Evolutionary conservation across 2,113 vertebrate genomes (phyloP).

Genomic region (Phrynosoma blainvillii): DNA sequence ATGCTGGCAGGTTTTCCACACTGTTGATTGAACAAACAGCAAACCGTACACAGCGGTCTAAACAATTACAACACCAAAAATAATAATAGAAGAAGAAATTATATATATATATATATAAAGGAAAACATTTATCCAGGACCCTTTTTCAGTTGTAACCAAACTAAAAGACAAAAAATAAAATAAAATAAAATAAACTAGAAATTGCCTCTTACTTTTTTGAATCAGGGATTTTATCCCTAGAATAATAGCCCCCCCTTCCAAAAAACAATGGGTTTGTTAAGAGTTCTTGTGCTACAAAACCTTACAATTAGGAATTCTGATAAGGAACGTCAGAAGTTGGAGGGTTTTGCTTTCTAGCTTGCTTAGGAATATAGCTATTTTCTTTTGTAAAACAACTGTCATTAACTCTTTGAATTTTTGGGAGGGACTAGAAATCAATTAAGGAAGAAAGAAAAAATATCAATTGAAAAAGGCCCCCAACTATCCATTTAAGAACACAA

Average conservation of each 20-base stretch:
- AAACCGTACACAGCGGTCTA: constrained; percentile 88
- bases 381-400: constrained; percentile 8
- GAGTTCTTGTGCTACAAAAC: constrained; percentile 68
- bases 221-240: constrained; percentile 67
- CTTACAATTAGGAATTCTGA: constrained; percentile 75
- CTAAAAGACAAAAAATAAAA: constrained; percentile 74
- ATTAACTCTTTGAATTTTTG: constrained; percentile 64
- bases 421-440: constrained; percentile 76
- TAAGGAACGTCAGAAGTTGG: constrained; percentile 72
- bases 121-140: constrained; percentile 84
- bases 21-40: constrained; percentile 89
- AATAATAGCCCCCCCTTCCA: constrained; percentile 50
- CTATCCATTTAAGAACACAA: constrained; percentile 83
- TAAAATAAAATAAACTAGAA: constrained; percentile 5
- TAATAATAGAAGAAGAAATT: constrained; percentile 77
- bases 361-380: constrained; percentile 56
- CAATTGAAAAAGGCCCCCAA: constrained; percentile 89
- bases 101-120: constrained; percentile 57
- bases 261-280: constrained; percentile 73
- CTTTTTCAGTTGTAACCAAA: constrained; percentile 88
- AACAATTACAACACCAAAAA: constrained; percentile 89
- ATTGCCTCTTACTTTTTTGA: constrained; percentile 77
- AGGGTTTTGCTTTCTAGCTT: constrained; percentile 70
- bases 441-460: constrained; percentile 67
- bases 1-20: constrained; percentile 89